Conservation (phyloP, 2,113 vertebrate genomes). For the Cololabis saira region DNA sequence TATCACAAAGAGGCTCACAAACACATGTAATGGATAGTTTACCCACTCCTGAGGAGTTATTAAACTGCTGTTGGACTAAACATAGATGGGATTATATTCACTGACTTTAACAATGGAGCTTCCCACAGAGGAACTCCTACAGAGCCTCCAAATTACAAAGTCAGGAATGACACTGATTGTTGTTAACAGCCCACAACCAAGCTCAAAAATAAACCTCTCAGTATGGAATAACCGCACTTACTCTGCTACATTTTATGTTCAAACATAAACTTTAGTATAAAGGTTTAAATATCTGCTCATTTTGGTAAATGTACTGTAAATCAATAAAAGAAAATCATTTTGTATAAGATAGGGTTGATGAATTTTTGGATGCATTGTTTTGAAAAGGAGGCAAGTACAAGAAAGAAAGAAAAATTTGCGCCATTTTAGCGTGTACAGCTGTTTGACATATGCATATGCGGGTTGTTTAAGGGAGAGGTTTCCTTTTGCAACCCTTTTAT, state of each 20-base stretch:
- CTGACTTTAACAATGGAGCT: conserved; percentile 32
- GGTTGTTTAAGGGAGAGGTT: not conserved
- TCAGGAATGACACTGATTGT: conserved; percentile 42
- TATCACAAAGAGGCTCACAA: conserved; percentile 8
- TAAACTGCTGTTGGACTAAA: conserved; percentile 13
- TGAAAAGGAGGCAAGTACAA: no score
- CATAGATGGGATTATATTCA: conserved; percentile 11
- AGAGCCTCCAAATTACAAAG: conserved; percentile 39
- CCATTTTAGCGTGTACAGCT: not conserved
- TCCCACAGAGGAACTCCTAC: conserved; percentile 50
- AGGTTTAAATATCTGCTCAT: conserved; percentile 2
- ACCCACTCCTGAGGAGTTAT: not conserved
- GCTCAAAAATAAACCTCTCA: conserved; percentile 42
- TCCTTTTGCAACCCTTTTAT: not conserved
- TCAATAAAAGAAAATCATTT: not conserved
- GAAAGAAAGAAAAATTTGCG: not conserved
- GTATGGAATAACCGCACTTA: conserved; percentile 22
- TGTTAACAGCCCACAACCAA: conserved; percentile 42
- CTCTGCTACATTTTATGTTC: conserved; percentile 5
- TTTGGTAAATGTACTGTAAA: not conserved
- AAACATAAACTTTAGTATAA: conserved; percentile 3
- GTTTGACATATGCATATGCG: no score
- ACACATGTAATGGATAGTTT: not conserved
- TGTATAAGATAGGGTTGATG: not conserved
- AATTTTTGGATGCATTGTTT: not conserved